Evolutionary conservation across 2,113 vertebrate species (phyloP).

Genomic region (Trachemys scripta): DNA sequence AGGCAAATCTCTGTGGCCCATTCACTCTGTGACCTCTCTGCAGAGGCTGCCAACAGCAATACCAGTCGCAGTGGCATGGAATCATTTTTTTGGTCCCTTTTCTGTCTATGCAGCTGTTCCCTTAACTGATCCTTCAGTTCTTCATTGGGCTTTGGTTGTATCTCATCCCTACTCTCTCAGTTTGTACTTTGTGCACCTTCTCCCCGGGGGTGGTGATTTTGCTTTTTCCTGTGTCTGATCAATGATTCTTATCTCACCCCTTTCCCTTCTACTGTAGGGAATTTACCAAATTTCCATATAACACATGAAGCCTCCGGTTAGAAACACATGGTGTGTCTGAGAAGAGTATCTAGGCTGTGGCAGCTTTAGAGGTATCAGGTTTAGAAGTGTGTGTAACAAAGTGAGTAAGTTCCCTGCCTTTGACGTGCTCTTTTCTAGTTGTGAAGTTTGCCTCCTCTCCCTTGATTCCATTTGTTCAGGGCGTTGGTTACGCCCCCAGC

Average conservation of each 20-base stretch:
- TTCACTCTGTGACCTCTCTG: neutral
- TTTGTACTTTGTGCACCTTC: neutral
- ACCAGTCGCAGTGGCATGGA: neutral
- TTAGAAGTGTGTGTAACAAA: neutral
- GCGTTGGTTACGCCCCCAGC: neutral
- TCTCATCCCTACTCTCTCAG: neutral
- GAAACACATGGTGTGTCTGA: neutral
- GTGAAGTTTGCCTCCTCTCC: neutral
- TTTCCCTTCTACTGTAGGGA: neutral
- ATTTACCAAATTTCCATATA: neutral
- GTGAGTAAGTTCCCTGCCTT: neutral
- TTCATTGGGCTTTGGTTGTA: neutral
- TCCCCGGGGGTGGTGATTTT: rapidly evolving
- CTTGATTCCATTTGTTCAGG: neutral
- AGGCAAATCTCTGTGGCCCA: neutral
- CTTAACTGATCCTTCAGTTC: neutral
- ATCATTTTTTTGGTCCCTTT: neutral
- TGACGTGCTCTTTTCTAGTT: neutral
- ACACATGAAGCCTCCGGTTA: constrained; percentile 1
- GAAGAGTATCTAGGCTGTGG: neutral
- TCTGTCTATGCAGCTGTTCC: neutral
- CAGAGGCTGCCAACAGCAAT: neutral
- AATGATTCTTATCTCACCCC: neutral
- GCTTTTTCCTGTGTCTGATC: neutral
- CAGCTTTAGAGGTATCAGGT: neutral